Base-by-base conservation (phyloP, 2,113 vertebrate species). In the Tenebrosternarchus preto region DNA sequence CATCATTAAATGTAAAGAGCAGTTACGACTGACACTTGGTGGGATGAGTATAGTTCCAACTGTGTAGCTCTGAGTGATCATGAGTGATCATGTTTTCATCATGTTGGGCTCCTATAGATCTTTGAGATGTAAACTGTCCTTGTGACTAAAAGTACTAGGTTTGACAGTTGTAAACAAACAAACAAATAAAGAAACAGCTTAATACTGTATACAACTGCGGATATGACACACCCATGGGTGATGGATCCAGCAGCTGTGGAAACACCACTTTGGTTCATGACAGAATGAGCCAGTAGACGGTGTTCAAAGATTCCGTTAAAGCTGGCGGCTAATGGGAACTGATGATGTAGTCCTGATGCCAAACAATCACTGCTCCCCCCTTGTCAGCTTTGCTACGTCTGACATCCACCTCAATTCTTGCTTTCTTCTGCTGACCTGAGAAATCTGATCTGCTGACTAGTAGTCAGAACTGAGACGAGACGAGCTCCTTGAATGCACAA, bases 301-400 rank as follows among this genome's bases (percentile, higher is more conserved):
- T n/a, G 69, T 81, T 86, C 72, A 73, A 64, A 76, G 82, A 87
- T 81, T 80, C 87, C 80, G 87, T 90, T 89, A 86, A 84, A 89
- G 83, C 72, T 85, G 82, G 83, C 86, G 73, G 63, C 87, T 89
- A 91, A 92, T 90, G 86, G 87, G 88, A 93, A 92, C 91, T 88
- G 89, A 67, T 72, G 39, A 88, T 90, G 75, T 79, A 86, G 86
- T 91, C 89, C 7, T 80, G 88, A 88, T 88, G 76, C 80, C 86
- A 83, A 87, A 89, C 85, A 87, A 86, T 89, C 80, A 81, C 87
- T 67, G 82, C 85, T 85, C 87, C 76, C 64, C 78, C 82, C 56
- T 80, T 84, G 68, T 84, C 86, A 87, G 86, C 85, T 90, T n/a
- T 88, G 87, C 86, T 89, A 84, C 81, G 84, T 85, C 82, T 90